phyloP scores from a whole-genome alignment of 2,888 invertebrate genomes.

The Scelioninae gen. 1 region DNA sequence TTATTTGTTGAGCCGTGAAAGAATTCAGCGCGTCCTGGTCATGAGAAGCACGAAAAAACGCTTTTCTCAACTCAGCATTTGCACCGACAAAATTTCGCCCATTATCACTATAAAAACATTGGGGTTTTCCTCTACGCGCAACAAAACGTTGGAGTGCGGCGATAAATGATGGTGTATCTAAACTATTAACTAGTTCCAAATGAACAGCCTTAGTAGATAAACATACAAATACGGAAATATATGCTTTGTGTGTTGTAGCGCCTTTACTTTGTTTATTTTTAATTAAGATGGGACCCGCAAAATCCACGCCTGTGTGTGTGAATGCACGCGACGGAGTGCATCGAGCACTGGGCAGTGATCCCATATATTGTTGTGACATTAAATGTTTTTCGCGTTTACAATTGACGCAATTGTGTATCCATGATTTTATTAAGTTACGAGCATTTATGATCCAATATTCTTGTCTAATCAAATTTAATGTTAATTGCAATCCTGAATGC shows the following conservation, averaged over 20 bases:
- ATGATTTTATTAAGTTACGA: background rate
- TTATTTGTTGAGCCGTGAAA: background rate
- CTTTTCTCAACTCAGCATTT: background rate
- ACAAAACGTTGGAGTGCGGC: background rate
- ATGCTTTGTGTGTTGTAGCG: background rate
- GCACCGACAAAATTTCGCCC: background rate
- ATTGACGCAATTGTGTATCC: conserved; percentile 9
- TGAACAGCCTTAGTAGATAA: conserved; percentile 1
- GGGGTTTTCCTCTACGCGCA: background rate
- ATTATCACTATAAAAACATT: background rate
- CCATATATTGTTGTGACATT: no score
- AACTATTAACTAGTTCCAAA: background rate
- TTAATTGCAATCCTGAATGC: no score
- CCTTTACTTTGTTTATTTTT: background rate
- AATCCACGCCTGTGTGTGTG: background rate
- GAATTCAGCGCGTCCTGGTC: background rate
- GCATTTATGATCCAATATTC: conserved; percentile 31
- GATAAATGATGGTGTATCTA: conserved; percentile 11
- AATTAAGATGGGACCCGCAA: background rate
- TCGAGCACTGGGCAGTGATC: background rate
- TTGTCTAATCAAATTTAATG: no score
- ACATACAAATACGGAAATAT: conserved; percentile 5
- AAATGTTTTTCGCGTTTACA: conserved; percentile 16
- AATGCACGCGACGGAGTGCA: conserved; percentile 9
- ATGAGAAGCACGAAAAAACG: background rate